Evolutionary conservation across 2,888 invertebrate species (phyloP), one percentile per base, ranked within the genome.

Genomic region (Allygus modestus): DNA sequence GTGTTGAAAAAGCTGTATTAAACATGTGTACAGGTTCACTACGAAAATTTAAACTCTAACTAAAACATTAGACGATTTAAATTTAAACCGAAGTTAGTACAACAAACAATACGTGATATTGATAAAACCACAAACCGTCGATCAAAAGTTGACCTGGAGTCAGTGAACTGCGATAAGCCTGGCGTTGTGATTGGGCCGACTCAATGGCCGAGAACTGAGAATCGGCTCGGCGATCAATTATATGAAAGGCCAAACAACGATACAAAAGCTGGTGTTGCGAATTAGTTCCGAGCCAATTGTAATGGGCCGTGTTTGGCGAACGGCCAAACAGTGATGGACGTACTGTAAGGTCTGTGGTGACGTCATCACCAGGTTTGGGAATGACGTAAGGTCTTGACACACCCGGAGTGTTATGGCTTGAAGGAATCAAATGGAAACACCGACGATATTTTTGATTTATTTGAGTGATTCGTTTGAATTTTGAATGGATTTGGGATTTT

Each of bases 211-310:
- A 15, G 65, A 28, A 12, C 58, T 58, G 58, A 23, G 20, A 20
- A 58, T 2, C n/a, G 46, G 58, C 65, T 31, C 20, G 65, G 26
- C 15, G 17, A 65, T 65, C 28, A 65, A 65, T 65, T 15, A 7
- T 7, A 65, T 65, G 28, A 65, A 28, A 65, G 28, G 65, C 65
- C 65, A 26, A 54, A 7, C 65, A 23, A 9, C 58, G 46, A 37
- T 7, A 51, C 58, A 23, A 58, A 23, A 58, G 28, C 65, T 28
- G 65, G 65, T 65, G 65, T 65, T 65, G 28, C 65, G 65, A 65
- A 65, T 65, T 65, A 65, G 65, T 65, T 65, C 28, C 28, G 65
- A 28, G 65, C 65, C 65, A 17, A 65, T 65, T 28, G 65, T 26
- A 28, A 65, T 65, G 26, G 65, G 23, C 58, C 20, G 58, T 9